A percentile compares a stretch with the other conserved stretches of the same genome.
Conservation (phyloP, 2,888 invertebrate species). For the Caenorhabditis sinica region DNA sequence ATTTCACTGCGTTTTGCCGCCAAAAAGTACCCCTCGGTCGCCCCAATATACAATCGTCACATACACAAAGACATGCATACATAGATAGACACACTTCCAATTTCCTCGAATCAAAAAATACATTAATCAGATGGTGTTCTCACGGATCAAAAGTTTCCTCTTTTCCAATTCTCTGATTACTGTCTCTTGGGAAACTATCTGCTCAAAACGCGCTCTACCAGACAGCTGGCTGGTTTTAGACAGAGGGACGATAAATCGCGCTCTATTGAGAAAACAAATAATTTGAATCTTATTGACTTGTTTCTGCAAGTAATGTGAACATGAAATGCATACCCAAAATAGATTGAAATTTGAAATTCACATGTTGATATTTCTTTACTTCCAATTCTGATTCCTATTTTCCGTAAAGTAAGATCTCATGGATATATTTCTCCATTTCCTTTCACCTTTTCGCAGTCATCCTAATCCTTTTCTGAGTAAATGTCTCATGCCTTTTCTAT, state of each 20-base stretch:
- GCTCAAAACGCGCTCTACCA: conserved; percentile 15
- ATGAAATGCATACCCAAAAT: too few relatives aligned
- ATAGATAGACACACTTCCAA: conserved; percentile 22
- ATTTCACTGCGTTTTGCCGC: conserved; percentile 36
- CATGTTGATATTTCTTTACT: too few relatives aligned
- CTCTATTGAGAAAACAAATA: not conserved
- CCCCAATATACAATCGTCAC: conserved; percentile 42
- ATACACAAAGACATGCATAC: conserved; percentile 35
- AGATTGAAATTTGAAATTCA: too few relatives aligned
- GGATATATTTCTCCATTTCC: not conserved
- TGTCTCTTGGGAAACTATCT: not conserved
- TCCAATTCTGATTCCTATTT: too few relatives aligned
- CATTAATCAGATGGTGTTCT: not conserved
- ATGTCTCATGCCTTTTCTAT: conserved; percentile 8
- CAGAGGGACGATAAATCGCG: not conserved
- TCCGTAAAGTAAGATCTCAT: too few relatives aligned
- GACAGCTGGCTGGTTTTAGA: not conserved
- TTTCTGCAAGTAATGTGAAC: too few relatives aligned
- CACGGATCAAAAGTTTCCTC: not conserved
- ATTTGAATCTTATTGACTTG: conserved; percentile 3
- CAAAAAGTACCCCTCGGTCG: conserved; percentile 44
- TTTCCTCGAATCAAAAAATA: conserved; percentile 31
- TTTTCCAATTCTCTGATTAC: not conserved
- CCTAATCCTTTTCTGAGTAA: conserved; percentile 33
- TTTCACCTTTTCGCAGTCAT: conserved; percentile 3